Percentiles rank a stretch among this genome's conserved stretches.
Evolutionary conservation across 1,140 invertebrate genomes (phyloP).

Genomic region (Drosophila teissieri): DNA sequence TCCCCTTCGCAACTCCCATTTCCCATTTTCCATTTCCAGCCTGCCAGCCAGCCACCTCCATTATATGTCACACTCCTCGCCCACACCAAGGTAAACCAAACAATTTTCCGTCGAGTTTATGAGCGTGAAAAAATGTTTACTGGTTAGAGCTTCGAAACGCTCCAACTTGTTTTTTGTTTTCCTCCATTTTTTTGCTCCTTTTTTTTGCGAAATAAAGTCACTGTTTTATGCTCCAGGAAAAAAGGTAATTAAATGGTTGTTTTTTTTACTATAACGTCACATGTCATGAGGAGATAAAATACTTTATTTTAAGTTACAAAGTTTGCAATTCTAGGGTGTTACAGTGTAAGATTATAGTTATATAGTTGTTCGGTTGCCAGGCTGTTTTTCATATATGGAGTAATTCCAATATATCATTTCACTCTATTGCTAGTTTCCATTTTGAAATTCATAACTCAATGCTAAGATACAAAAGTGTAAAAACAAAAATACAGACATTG

Average conservation of each 20-base stretch:
- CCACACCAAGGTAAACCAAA: constrained; percentile 27
- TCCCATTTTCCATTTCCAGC: constrained; percentile 33
- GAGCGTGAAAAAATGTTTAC: constrained; percentile 65
- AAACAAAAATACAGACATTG: constrained; percentile 54
- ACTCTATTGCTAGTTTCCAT: background rate
- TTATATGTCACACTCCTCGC: constrained; percentile 31
- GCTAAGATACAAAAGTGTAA: constrained; percentile 7
- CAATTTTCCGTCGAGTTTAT: constrained; percentile 67
- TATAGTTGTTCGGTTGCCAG: background rate
- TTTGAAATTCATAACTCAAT: constrained; percentile 3
- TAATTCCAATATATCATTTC: background rate
- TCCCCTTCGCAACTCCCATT: background rate
- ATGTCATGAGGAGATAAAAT: constrained; percentile 18
- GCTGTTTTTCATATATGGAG: no score
- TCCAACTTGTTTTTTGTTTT: constrained; percentile 40
- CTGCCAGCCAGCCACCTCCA: constrained; percentile 31
- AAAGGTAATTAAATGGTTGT: constrained; percentile 33
- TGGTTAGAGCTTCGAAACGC: constrained; percentile 41
- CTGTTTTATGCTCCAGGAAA: constrained; percentile 21
- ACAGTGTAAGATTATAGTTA: background rate
- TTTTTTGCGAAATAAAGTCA: constrained; percentile 35
- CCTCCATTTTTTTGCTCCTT: constrained; percentile 2
- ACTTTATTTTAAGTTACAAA: constrained; percentile 5
- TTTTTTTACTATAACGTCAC: constrained; percentile 1
- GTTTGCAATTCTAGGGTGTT: background rate